Evolutionary conservation across 1,140 invertebrate species (phyloP), one percentile per base, ranked within the genome.

Genomic region (Danaus plexippus): DNA sequence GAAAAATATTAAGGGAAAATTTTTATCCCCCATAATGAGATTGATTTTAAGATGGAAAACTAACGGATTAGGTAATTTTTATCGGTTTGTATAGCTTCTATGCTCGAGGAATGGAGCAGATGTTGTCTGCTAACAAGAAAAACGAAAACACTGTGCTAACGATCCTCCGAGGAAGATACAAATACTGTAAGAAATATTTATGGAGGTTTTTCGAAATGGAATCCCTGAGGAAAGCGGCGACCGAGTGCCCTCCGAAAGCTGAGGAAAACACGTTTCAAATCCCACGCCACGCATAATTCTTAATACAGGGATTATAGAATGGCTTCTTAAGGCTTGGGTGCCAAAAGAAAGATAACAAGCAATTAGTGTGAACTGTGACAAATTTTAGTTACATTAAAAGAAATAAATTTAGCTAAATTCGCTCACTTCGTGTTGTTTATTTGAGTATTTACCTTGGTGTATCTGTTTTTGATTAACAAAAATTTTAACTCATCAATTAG

Each of bases 101-200:
- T 64, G 56, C 53, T 47, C 45, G 66, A 32, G 5, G 22, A 32
- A 32, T 32, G 66, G 69, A 74, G 65, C 80, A 83, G 75, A 79
- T 78, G 77, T 64, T 73, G 59, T 67, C 69, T 52, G 60, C 57
- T 59, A 72, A 64, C 56, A 61, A 52, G 54, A 67, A 80, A 83
- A 78, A 82, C 76, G 59, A 75, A 74, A 84, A 80, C 78, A 77
- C 73, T 73, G 73, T 71, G 72, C 74, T 86, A 83, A 84, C 80
- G 80, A 84, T 83, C 75, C 83, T 82, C 79, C 72, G 66, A 81
- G 80, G 83, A 79, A 84, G 80, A 81, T 84, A 84, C 83, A 86
- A 86, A 86, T 76, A 81, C 79, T 77, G 73, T 84, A 80, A 84
- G 80, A 86, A 82, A 86, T 84, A 86, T 86, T 86, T 86, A 86